Evolutionary conservation across 2,113 vertebrate species (phyloP), one percentile per base, ranked within the genome.

Genomic region (Thunnus thynnus): DNA sequence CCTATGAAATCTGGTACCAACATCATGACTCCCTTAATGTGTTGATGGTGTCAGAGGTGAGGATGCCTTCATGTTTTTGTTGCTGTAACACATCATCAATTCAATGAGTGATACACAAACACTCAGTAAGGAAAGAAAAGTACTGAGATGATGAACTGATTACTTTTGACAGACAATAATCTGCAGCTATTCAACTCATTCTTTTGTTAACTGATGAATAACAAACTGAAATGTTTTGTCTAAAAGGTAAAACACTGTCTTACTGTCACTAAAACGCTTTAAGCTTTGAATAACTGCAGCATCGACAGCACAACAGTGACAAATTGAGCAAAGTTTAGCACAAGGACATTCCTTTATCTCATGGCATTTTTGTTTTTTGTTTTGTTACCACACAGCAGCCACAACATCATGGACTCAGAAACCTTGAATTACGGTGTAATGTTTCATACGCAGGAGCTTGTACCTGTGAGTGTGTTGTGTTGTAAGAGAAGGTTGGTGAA

Each of bases 301-400:
- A 25, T 41, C 36, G 6, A 46, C 52, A 76, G 27, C 52, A 25
- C 51, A 78, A 74, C 22, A 48, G 12, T 1, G 0, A 18, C 1
- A 6, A n/a, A 10, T 55, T 20, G 2, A 77, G 11, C 54, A 66
- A 25, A 55, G 20, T 68, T 64, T 8, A 71, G 54, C 46, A 66
- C 90, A 87, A 87, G 84, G 86, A 77, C 79, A 51, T 63, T 72
- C 20, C 62, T 82, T 76, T 84, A 86, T 89, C 88, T 86, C 18
- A 3, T 25, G 44, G 36, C 30, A 80, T 77, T 67, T 70, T n/a
- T 48, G 5, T n/a, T 48, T 55, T 20, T 78, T 61, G 51, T 6
- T 22, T 55, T 10, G 54, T 18, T 41, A 16, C 47, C 72, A 51
- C 61, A 72, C 58, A 75, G 52, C 70, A 84, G 82, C 54, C 77